Percentiles rank a stretch among this genome's conserved stretches.
phyloP scores from a whole-genome alignment of 2,888 invertebrate species.

The Sipha maydis region DNA sequence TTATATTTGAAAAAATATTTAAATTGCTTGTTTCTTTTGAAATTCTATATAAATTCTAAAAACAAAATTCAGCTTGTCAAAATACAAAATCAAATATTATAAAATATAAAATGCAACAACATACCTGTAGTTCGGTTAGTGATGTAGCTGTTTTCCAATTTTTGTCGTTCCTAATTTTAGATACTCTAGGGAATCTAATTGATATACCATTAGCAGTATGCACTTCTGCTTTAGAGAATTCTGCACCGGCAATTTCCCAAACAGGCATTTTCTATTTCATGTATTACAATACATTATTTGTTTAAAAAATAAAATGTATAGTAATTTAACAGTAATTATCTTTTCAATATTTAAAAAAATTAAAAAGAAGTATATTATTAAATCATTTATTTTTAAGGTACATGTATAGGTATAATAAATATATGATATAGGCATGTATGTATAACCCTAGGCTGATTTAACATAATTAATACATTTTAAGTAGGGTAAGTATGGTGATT shows the following conservation, averaged over 20 bases:
- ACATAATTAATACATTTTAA: no score
- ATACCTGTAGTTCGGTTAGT: slow-evolving; percentile 76
- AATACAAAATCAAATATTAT: not conserved
- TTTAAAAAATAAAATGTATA: not conserved
- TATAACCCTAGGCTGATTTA: no score
- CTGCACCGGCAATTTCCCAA: slow-evolving; percentile 91
- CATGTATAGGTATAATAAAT: no score
- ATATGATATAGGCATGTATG: no score
- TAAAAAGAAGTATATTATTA: no score
- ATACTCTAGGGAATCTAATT: slow-evolving; percentile 91
- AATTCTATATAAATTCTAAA: slow-evolving; percentile 21
- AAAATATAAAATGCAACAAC: not conserved
- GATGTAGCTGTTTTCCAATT: slow-evolving; percentile 85
- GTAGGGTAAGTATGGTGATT: no score
- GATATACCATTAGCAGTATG: slow-evolving; percentile 96
- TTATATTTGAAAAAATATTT: slow-evolving; percentile 31
- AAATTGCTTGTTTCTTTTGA: slow-evolving; percentile 38
- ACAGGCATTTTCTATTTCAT: slow-evolving; percentile 72
- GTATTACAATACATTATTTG: not conserved
- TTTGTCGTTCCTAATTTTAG: slow-evolving; percentile 85
- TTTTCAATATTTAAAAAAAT: no score
- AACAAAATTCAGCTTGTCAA: slow-evolving; percentile 3
- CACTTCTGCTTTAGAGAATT: slow-evolving; percentile 70
- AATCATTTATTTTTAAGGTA: no score
- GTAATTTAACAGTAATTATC: no score